Conservation (phyloP, 2,113 vertebrate species). For the Lanius ludovicianus region DNA sequence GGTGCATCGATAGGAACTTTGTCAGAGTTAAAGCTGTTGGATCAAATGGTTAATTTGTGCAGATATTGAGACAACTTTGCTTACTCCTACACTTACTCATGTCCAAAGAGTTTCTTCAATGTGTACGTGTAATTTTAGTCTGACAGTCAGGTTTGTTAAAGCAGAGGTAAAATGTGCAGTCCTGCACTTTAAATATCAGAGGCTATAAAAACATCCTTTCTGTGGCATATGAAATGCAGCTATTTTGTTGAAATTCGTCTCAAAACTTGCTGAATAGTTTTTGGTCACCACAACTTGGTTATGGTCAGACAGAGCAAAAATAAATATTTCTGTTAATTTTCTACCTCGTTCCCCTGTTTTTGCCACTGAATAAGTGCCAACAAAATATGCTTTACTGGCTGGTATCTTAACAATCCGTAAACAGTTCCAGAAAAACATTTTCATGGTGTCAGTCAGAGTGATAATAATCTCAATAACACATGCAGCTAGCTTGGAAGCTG, state of each 20-base stretch:
- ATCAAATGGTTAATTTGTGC: not conserved
- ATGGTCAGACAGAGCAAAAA: not conserved
- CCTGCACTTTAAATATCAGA: not conserved
- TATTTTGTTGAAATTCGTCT: conserved; percentile 8
- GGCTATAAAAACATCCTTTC: not conserved
- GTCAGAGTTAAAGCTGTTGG: not conserved
- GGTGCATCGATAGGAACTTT: not conserved
- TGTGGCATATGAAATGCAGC: not conserved
- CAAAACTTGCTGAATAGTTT: not conserved
- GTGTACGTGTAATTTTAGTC: not conserved
- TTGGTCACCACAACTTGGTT: not conserved
- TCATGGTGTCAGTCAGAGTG: not conserved
- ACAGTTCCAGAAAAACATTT: not conserved
- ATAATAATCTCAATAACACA: not conserved
- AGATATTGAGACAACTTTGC: not conserved
- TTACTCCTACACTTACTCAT: not conserved
- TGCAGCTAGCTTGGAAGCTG: not conserved
- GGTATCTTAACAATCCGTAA: conserved; percentile 30
- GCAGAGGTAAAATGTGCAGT: not conserved
- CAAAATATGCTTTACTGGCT: not conserved
- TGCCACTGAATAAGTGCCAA: not conserved
- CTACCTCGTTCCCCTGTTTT: not conserved
- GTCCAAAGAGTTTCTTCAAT: not conserved
- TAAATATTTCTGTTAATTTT: not conserved
- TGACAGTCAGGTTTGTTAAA: not conserved